Evolutionary conservation across 2,888 invertebrate species (phyloP).

Genomic region (Andrena chrysosceles): DNA sequence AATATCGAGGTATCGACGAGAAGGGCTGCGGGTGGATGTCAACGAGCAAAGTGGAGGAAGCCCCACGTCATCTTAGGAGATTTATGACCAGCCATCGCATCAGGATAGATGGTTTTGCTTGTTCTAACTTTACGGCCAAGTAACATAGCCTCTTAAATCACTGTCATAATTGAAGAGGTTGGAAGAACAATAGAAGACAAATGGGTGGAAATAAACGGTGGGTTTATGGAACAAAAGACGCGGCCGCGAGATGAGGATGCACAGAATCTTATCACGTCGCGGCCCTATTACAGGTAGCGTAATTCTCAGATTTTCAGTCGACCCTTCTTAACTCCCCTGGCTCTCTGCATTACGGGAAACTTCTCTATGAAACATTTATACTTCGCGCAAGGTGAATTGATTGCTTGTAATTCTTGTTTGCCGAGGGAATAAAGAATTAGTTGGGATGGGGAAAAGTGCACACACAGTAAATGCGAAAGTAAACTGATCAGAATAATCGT

Average conservation of each 20-base stretch:
- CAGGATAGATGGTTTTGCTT: constrained; percentile 43
- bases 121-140: constrained; percentile 49
- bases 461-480: no score
- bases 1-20: constrained; percentile 61
- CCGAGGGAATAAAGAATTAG: no score
- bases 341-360: background rate
- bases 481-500: no score
- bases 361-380: no score
- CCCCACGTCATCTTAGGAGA: constrained; percentile 47
- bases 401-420: no score
- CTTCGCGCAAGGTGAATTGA: no score
- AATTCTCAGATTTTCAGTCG: background rate
- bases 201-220: constrained; percentile 51
- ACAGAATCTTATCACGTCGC: background rate
- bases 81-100: constrained; percentile 45
- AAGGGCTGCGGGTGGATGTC: constrained; percentile 52
- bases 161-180: constrained; percentile 55
- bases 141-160: constrained; percentile 55
- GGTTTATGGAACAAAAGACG: constrained; percentile 33
- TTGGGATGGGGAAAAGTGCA: no score
- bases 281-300: background rate
- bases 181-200: constrained; percentile 57
- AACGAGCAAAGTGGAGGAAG: constrained; percentile 56
- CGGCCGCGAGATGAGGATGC: constrained; percentile 11
- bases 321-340: background rate